A percentile compares a stretch with the other conserved stretches of the same genome.
phyloP scores from a whole-genome alignment of 2,113 vertebrate genomes.

The Clupea harengus region DNA sequence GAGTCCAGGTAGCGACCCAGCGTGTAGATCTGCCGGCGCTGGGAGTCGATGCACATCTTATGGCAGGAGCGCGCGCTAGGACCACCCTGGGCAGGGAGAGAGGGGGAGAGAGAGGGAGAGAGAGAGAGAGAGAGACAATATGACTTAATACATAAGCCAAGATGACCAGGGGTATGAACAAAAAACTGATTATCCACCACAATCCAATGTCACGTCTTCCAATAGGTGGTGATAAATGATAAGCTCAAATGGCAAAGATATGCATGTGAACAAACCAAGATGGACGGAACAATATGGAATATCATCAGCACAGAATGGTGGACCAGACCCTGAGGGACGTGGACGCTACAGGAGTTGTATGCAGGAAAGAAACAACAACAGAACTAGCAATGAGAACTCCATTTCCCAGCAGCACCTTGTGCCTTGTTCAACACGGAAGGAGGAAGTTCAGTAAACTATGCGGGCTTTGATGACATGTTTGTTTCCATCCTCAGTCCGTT shows the following conservation, averaged over 20 bases:
- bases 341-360: no score
- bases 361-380: no score
- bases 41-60: slow-evolving; percentile 99
- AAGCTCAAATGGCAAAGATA: no score
- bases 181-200: no score
- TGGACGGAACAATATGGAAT: not conserved
- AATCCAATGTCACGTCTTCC: no score
- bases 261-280: no score
- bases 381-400: not conserved
- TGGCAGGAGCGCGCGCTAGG: slow-evolving; percentile 97
- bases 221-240: no score
- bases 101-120: not conserved
- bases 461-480: not conserved
- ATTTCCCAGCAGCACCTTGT: not conserved
- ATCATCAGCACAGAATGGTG: not conserved
- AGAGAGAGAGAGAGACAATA: not conserved
- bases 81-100: slow-evolving; percentile 74
- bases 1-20: slow-evolving; percentile 96
- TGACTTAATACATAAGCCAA: no score
- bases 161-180: no score
- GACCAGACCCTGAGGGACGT: not conserved
- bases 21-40: slow-evolving; percentile 93
- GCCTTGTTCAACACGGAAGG: not conserved
- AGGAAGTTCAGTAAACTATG: not conserved
- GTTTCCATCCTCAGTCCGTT: not conserved